A percentile compares a stretch with the other conserved stretches of the same genome.
Evolutionary conservation across 1,140 invertebrate species (phyloP).

Genomic region (Carcinoscorpius rotundicauda): DNA sequence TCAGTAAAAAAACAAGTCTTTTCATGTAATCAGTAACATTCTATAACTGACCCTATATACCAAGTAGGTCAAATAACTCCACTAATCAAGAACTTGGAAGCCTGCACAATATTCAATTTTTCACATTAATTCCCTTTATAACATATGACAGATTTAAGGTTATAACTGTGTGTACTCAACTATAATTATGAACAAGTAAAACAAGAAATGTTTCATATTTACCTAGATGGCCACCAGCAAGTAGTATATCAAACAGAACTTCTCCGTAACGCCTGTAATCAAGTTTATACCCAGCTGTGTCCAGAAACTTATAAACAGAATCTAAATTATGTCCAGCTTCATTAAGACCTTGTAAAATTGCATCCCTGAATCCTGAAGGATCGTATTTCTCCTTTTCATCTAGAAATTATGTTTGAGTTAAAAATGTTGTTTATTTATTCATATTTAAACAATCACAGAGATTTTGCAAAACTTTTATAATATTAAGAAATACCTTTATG

Average conservation of each 20-base stretch:
- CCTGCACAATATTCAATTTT: no score
- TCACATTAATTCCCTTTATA: no score
- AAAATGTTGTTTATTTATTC: background rate
- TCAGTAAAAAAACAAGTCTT: no score
- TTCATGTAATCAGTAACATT: no score
- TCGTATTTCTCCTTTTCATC: conserved; percentile 99
- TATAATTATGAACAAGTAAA: no score
- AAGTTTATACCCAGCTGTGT: conserved; percentile 83
- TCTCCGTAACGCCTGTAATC: conserved; percentile 96
- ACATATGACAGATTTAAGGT: no score
- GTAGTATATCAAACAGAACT: conserved; percentile 92
- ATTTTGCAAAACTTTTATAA: no score
- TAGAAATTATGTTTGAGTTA: conserved; percentile 27
- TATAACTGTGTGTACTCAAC: no score
- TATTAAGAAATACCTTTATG: no score
- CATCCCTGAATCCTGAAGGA: conserved; percentile 91
- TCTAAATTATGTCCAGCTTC: conserved; percentile 63
- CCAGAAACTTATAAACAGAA: conserved; percentile 84
- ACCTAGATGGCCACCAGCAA: conserved; percentile 79
- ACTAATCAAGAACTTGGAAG: no score
- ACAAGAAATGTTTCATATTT: background rate
- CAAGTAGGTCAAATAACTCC: no score
- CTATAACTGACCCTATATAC: no score
- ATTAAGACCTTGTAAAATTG: conserved; percentile 81
- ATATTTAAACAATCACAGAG: background rate